Evolutionary conservation across 1,140 invertebrate species (phyloP).

Genomic region (Stenopsyche tienmushanensis): DNA sequence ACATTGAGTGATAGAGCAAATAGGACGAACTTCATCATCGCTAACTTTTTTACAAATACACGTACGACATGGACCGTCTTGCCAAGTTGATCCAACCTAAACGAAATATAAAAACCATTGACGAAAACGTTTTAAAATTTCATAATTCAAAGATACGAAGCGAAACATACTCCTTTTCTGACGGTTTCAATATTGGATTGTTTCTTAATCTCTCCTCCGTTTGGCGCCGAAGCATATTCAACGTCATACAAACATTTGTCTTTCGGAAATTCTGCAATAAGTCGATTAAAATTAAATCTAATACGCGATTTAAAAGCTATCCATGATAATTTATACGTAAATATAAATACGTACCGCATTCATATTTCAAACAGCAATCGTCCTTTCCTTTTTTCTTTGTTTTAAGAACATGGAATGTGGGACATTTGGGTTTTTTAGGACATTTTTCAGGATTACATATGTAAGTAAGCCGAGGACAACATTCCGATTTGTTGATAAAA

Average conservation of each 20-base stretch:
- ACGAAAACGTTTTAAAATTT: neutral
- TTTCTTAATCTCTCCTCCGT: constrained; percentile 57
- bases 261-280: constrained; percentile 62
- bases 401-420: constrained; percentile 57
- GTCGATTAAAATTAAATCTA: too few relatives aligned
- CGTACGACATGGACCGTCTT: constrained; percentile 66
- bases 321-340: neutral
- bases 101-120: neutral
- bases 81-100: constrained; percentile 61
- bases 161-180: constrained; percentile 53
- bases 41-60: constrained; percentile 58
- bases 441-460: constrained; percentile 65
- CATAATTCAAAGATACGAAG: neutral
- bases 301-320: neutral
- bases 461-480: constrained; percentile 63
- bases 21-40: constrained; percentile 38
- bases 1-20: constrained; percentile 54
- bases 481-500: constrained; percentile 62
- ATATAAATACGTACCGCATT: constrained; percentile 59
- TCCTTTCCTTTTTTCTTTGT: constrained; percentile 47
- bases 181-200: constrained; percentile 47
- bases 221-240: constrained; percentile 55
- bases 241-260: constrained; percentile 68
- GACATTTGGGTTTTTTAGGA: constrained; percentile 59
- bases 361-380: constrained; percentile 65